Percentiles rank a stretch among this genome's conserved stretches.
Evolutionary conservation across 2,113 vertebrate species (phyloP).

Genomic region (Crypturellus undulatus): DNA sequence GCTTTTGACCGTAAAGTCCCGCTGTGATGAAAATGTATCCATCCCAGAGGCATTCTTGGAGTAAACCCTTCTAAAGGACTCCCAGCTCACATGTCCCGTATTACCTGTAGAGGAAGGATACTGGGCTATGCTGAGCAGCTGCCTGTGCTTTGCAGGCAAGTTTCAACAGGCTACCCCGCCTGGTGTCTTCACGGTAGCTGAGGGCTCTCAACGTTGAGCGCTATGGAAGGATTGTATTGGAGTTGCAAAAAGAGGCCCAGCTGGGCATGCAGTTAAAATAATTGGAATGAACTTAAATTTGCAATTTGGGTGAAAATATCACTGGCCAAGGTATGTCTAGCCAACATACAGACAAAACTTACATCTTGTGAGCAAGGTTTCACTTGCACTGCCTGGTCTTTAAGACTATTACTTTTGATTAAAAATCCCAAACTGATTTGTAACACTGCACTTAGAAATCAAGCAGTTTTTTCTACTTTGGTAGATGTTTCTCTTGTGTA

Average conservation of each 20-base stretch:
- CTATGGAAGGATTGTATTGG: accelerated
- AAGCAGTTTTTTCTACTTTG: not conserved
- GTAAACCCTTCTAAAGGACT: no score
- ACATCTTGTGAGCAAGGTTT: not conserved
- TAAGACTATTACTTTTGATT: not conserved
- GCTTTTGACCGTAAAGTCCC: no score
- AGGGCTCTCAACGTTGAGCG: not conserved
- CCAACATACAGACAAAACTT: not conserved
- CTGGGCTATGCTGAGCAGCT: accelerated
- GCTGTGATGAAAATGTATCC: no score
- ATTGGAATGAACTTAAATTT: no score
- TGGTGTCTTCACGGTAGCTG: not conserved
- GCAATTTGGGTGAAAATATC: not conserved
- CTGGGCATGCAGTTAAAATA: no score
- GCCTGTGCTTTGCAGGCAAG: not conserved
- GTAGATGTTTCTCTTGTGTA: not conserved
- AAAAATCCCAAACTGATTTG: not conserved
- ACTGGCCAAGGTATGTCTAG: not conserved
- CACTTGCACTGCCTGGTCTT: not conserved
- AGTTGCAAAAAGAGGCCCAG: not conserved
- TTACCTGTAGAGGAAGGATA: accelerated
- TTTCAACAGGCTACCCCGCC: not conserved
- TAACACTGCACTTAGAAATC: accelerated
- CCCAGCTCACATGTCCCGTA: no score
- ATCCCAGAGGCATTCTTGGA: no score